These are phyloP conservation scores for Acanthurus lineatus DNA, from an alignment of 2,797 vertebrate genomes.

Conservation along the genomic window DNA sequence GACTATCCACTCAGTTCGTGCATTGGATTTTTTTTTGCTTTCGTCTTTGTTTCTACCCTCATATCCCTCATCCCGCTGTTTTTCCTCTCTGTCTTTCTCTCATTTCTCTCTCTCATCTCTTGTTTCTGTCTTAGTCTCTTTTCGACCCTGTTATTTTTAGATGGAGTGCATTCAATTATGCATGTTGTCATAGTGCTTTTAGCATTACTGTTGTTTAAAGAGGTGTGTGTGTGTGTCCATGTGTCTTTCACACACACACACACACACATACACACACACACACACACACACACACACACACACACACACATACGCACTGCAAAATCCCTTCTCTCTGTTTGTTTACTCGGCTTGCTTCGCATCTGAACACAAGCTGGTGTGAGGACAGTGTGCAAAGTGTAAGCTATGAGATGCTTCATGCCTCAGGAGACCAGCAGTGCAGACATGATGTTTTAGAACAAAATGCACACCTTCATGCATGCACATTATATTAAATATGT, in stretches of 20 bases:
- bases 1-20: conserved; percentile 23
- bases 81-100: conserved; percentile 16
- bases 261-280: neutral
- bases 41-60: too few species aligned
- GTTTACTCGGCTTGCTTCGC: conserved; percentile 38
- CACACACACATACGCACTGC: neutral
- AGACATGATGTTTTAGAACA: conserved; percentile 28
- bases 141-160: conserved; percentile 79
- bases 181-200: conserved; percentile 81
- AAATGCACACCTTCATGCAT: neutral
- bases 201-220: conserved; percentile 70
- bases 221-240: conserved; percentile 34
- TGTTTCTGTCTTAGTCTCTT: conserved; percentile 36
- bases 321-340: conserved; percentile 26
- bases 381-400: conserved; percentile 19
- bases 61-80: conserved; percentile 7
- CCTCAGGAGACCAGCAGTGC: conserved; percentile 18
- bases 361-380: conserved; percentile 16
- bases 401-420: conserved; percentile 10
- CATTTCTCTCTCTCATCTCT: conserved; percentile 44
- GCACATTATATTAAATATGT: neutral
- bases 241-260: neutral
- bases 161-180: conserved; percentile 81
- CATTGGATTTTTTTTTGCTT: conserved; percentile 12
- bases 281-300: neutral